Base-by-base conservation (phyloP, 2,888 invertebrate species). In the Steinernema hermaphroditum region DNA sequence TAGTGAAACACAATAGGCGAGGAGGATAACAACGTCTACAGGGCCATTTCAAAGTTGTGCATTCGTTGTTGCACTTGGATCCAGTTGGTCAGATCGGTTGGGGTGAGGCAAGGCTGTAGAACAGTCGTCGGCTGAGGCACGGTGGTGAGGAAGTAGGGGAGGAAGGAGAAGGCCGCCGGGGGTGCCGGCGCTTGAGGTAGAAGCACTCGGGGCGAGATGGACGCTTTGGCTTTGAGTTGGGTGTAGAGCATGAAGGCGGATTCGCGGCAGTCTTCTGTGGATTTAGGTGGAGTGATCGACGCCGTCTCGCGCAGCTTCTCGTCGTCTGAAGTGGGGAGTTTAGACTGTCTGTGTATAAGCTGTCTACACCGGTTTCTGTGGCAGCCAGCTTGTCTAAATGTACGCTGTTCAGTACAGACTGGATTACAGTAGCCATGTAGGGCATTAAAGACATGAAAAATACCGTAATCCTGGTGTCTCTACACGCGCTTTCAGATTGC, bases 201-300 rank as follows among this genome's bases (percentile, higher is more conserved):
- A 27, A 54, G 2, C 12, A 54, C 54, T 2, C 24, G 22, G 2
- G 54, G 54, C 2, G 54, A 27, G 22, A 27, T 12, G 27, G 54
- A 54, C 27, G 54, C 27, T 24, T 24, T 54, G 6, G 54, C 54
- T 24, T 54, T 54, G 24, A 54, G 54, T 24, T 54, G 54, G 2
- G 54, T 54, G 54, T 54, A 54, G 54, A 54, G 54, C 54, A 54
- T 54, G 54, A 54, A 54, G 27, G 54, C 54, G 24, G 54, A 54
- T 22, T 54, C 54, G 54, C 54, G 54, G 16, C 54, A 54, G 27
- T 54, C 54, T 2, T 54, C 54, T 4, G 37, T 37, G 37, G 37
- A 37, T 12, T 37, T 37, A 4, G 37, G 37, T 37, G n/a, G n/a
- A n/a, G 37, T 37, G 37, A 37, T 37, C 37, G 37, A 37, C 27